These are phyloP conservation scores for Anomalospiza imberbis DNA, from an alignment of 2,797 vertebrate genomes.

Conservation along the genomic window DNA sequence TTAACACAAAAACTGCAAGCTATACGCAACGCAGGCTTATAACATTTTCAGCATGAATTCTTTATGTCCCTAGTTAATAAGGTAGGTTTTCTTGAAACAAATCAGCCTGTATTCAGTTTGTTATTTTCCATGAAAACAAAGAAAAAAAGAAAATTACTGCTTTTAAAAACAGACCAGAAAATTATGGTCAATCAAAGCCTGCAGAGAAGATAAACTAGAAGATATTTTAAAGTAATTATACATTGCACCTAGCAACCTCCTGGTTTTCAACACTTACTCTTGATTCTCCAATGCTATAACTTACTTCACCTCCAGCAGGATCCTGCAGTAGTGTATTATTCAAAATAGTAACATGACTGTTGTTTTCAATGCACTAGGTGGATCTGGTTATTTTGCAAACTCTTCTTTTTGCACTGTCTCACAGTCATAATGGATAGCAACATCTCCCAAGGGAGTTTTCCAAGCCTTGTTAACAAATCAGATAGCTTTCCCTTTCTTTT, in stretches of 20 bases:
- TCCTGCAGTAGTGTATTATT: not conserved
- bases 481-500: not conserved
- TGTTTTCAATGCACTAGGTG: not conserved
- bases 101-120: not conserved
- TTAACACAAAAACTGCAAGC: not conserved
- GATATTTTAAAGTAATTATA: not conserved
- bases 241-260: not conserved
- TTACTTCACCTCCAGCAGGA: constrained; percentile 15
- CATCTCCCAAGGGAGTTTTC: not conserved
- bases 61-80: constrained; percentile 20
- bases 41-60: constrained; percentile 40
- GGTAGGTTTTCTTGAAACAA: not conserved
- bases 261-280: not conserved
- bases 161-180: not conserved
- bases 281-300: not conserved
- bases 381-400: not conserved
- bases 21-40: not conserved
- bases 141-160: not conserved
- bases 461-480: not conserved
- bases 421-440: not conserved
- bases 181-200: not conserved
- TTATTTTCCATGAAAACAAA: constrained; percentile 13
- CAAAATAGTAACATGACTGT: not conserved
- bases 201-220: not conserved
- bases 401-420: not conserved